These are phyloP conservation scores for Syngnathus scovelli DNA, from an alignment of 2,113 vertebrate genomes.

Conservation along the genomic window DNA sequence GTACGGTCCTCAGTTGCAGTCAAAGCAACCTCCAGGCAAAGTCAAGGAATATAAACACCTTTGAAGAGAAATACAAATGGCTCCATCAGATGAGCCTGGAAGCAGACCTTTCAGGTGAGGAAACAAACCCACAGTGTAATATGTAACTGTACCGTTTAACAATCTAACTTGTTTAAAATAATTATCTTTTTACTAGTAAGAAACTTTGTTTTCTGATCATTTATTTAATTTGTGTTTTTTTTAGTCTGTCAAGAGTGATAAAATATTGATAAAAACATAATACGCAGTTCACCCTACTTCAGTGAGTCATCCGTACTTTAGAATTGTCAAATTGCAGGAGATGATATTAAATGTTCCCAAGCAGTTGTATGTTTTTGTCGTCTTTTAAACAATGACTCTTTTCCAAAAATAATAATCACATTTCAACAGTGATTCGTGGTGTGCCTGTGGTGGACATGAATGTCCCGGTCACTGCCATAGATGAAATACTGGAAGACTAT, in stretches of 20 bases:
- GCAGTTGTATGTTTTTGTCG: neutral
- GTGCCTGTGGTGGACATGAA: conserved; percentile 60
- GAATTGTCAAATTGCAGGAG: neutral
- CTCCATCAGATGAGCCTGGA: conserved; percentile 73
- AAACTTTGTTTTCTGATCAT: neutral
- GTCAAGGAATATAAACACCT: conserved; percentile 32
- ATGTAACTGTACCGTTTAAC: neutral
- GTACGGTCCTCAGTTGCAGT: conserved; percentile 12
- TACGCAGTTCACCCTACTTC: neutral
- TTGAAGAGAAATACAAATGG: conserved; percentile 57
- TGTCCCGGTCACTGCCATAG: conserved; percentile 89
- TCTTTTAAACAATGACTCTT: neutral
- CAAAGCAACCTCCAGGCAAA: conserved; percentile 27
- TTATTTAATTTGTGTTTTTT: neutral
- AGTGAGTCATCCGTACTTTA: neutral
- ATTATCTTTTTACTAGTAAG: neutral
- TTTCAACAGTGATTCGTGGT: conserved; percentile 32
- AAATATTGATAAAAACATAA: too few species aligned
- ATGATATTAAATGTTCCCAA: neutral
- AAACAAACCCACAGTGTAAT: neutral
- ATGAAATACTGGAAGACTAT: conserved; percentile 73
- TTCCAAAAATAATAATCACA: conserved; percentile 37
- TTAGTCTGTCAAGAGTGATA: too few species aligned
- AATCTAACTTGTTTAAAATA: neutral
- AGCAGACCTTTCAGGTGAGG: conserved; percentile 72